phyloP scores from a whole-genome alignment of 1,140 invertebrate genomes.

The Caenorhabditis inopinata region DNA sequence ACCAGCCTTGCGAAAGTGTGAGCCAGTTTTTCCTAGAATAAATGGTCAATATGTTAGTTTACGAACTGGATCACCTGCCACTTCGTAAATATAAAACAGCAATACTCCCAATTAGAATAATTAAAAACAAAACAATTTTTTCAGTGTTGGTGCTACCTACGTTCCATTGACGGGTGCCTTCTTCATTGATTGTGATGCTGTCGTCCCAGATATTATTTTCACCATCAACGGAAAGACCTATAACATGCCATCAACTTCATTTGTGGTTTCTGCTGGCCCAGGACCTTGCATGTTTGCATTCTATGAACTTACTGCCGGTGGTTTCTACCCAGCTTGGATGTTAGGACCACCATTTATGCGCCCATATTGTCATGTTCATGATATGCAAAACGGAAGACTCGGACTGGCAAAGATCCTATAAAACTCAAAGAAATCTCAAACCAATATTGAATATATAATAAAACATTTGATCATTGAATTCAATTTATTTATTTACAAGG shows the following conservation, averaged over 20 bases:
- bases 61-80: too few relatives aligned
- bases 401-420: conserved; percentile 35
- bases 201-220: conserved; percentile 46
- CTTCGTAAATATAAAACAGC: too few relatives aligned
- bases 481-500: not conserved
- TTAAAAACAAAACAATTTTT: not conserved
- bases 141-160: conserved; percentile 51
- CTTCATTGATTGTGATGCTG: conserved; percentile 51
- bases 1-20: conserved; percentile 41
- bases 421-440: not conserved
- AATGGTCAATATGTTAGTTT: too few relatives aligned
- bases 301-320: conserved; percentile 45
- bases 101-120: too few relatives aligned
- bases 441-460: not conserved
- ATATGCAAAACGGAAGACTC: conserved; percentile 34
- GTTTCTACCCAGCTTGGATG: conserved; percentile 50
- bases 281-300: conserved; percentile 50
- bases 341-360: conserved; percentile 54
- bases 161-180: conserved; percentile 40
- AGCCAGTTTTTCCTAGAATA: too few relatives aligned
- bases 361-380: conserved; percentile 47
- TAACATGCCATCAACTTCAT: conserved; percentile 35
- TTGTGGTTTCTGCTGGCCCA: conserved; percentile 39
- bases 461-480: not conserved
- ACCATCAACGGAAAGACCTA: conserved; percentile 51